Evolutionary conservation across 2,888 invertebrate genomes (phyloP).

Genomic region (Mechanitis messenoides): DNA sequence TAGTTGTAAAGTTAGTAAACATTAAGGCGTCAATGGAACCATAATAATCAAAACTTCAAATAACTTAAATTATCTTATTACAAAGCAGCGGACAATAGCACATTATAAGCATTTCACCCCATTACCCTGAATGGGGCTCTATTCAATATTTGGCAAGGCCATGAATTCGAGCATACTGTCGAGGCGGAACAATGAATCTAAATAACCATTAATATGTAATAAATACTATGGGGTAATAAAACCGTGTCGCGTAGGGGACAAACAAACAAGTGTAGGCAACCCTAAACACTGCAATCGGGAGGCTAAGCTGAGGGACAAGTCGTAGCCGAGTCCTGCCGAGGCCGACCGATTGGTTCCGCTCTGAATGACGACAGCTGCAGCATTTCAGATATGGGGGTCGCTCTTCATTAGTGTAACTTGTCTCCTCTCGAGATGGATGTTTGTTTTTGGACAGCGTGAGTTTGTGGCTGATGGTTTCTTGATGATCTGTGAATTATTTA

Average conservation of each 20-base stretch:
- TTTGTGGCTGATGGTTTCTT: slow-evolving; percentile 58
- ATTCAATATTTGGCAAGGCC: slow-evolving; percentile 66
- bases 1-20: slow-evolving; percentile 13
- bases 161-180: slow-evolving; percentile 75
- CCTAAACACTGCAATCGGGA: slow-evolving; percentile 46
- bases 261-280: slow-evolving; percentile 74
- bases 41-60: slow-evolving; percentile 32
- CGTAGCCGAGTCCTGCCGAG: slow-evolving; percentile 53
- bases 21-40: slow-evolving; percentile 11
- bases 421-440: slow-evolving; percentile 72
- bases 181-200: slow-evolving; percentile 72
- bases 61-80: slow-evolving; percentile 51
- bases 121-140: slow-evolving; percentile 45
- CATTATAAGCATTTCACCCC: slow-evolving; percentile 51
- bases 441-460: slow-evolving; percentile 70
- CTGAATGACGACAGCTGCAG: slow-evolving; percentile 73
- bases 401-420: slow-evolving; percentile 75
- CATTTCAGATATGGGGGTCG: slow-evolving; percentile 68
- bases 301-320: slow-evolving; percentile 42
- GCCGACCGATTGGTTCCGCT: slow-evolving; percentile 67
- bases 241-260: slow-evolving; percentile 64
- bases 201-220: slow-evolving; percentile 78
- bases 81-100: slow-evolving; percentile 44
- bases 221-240: slow-evolving; percentile 75
- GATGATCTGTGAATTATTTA: slow-evolving; percentile 57